Percentiles rank a stretch among this genome's conserved stretches.
Evolutionary conservation across 2,888 invertebrate genomes (phyloP).

Genomic region (Pheosia tremula): DNA sequence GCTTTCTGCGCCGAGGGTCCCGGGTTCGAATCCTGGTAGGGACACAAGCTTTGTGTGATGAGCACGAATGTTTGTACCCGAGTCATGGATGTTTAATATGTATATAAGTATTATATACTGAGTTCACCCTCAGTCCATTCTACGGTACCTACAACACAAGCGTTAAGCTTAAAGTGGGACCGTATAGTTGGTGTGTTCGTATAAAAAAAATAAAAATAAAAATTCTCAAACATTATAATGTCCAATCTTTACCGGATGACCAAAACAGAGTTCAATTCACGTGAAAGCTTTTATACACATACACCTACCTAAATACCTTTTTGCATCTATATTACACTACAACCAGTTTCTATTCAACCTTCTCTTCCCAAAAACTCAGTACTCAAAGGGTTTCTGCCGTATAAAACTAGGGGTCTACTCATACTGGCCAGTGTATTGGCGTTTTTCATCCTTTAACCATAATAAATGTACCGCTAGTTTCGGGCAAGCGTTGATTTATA

Average conservation of each 20-base stretch:
- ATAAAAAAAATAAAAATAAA: too few relatives aligned
- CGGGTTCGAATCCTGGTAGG: too few relatives aligned
- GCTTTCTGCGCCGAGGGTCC: too few relatives aligned
- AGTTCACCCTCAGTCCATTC: too few relatives aligned
- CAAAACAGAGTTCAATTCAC: slow-evolving; percentile 17
- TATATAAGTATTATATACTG: too few relatives aligned
- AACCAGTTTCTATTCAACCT: slow-evolving; percentile 6
- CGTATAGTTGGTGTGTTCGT: too few relatives aligned
- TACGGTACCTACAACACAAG: too few relatives aligned
- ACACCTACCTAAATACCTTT: background rate
- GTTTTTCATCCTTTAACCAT: slow-evolving; percentile 61
- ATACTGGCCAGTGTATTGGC: slow-evolving; percentile 41
- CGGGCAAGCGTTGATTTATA: slow-evolving; percentile 63
- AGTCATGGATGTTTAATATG: too few relatives aligned
- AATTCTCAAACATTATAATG: too few relatives aligned
- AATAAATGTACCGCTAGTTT: slow-evolving; percentile 65
- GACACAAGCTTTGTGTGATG: too few relatives aligned
- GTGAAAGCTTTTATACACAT: slow-evolving; percentile 17
- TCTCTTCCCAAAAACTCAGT: background rate
- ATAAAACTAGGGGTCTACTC: slow-evolving; percentile 22
- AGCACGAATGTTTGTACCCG: too few relatives aligned
- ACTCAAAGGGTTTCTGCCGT: slow-evolving; percentile 1
- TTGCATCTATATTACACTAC: background rate
- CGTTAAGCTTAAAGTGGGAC: too few relatives aligned
- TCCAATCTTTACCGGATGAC: background rate